Conservation (phyloP, 2,888 invertebrate species). For the Pteria penguin region DNA sequence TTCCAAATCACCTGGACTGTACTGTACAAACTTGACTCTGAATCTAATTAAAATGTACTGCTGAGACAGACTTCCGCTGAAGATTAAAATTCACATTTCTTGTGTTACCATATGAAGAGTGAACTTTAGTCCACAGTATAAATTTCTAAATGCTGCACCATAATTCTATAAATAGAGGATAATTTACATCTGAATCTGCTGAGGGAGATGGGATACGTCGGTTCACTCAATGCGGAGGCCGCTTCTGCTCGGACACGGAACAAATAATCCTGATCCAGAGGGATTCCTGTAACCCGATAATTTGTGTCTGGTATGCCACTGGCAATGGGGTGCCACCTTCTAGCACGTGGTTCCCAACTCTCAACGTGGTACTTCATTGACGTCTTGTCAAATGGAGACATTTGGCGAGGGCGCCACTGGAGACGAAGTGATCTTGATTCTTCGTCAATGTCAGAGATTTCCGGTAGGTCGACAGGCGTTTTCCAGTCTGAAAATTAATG, state of each 20-base stretch:
- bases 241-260: conserved; percentile 97
- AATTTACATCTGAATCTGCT: conserved; percentile 63
- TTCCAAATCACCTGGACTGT: no score
- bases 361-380: conserved; percentile 68
- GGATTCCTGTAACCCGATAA: conserved; percentile 82
- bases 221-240: conserved; percentile 96
- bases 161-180: background rate
- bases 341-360: conserved; percentile 64
- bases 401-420: conserved; percentile 62
- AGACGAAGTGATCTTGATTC: conserved; percentile 62
- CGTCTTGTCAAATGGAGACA: conserved; percentile 55
- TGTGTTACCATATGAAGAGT: no score
- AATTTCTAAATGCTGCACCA: background rate
- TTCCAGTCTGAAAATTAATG: no score
- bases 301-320: conserved; percentile 68
- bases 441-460: conserved; percentile 70
- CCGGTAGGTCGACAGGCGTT: conserved; percentile 69
- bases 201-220: conserved; percentile 88
- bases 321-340: conserved; percentile 68
- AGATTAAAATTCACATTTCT: no score
- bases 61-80: no score
- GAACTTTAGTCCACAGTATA: no score
- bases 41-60: no score
- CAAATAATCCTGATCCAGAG: conserved; percentile 96
- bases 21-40: no score